Evolutionary conservation across 2,113 vertebrate genomes (phyloP).

Genomic region (Mohoua ochrocephala): DNA sequence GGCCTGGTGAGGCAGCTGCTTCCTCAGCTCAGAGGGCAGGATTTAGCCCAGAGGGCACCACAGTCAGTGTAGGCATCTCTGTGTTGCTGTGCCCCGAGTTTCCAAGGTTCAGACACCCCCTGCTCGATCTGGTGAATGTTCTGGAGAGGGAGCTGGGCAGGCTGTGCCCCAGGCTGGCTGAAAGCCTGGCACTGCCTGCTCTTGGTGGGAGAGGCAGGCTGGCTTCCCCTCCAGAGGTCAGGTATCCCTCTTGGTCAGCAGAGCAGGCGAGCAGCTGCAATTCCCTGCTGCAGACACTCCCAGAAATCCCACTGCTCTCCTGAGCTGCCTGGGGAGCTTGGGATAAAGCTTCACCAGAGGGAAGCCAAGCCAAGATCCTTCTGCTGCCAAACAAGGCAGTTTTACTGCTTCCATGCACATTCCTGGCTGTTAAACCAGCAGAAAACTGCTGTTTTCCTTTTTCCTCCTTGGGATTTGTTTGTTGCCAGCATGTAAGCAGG

Average conservation of each 20-base stretch:
- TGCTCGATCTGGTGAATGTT: rapidly evolving
- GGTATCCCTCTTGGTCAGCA: neutral
- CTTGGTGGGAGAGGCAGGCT: neutral
- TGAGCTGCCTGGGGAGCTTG: neutral
- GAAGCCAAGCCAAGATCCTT: neutral
- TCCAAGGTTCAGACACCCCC: neutral
- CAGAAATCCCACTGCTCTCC: neutral
- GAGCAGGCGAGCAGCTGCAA: neutral
- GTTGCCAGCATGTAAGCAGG: neutral
- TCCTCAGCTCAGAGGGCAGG: neutral
- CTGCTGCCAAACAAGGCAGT: neutral
- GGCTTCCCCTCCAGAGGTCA: neutral
- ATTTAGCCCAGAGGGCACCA: neutral
- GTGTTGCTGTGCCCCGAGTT: rapidly evolving
- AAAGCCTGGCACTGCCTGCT: neutral
- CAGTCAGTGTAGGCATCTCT: neutral
- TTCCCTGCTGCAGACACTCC: neutral
- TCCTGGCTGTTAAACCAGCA: neutral
- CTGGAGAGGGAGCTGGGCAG: neutral
- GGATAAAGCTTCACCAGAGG: neutral
- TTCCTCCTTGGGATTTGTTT: neutral
- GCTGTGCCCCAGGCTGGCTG: neutral
- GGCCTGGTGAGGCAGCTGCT: neutral
- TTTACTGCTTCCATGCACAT: neutral
- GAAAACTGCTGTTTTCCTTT: neutral